Evolutionary conservation across 2,797 vertebrate genomes (phyloP).

Genomic region (Coregonus sp.): DNA sequence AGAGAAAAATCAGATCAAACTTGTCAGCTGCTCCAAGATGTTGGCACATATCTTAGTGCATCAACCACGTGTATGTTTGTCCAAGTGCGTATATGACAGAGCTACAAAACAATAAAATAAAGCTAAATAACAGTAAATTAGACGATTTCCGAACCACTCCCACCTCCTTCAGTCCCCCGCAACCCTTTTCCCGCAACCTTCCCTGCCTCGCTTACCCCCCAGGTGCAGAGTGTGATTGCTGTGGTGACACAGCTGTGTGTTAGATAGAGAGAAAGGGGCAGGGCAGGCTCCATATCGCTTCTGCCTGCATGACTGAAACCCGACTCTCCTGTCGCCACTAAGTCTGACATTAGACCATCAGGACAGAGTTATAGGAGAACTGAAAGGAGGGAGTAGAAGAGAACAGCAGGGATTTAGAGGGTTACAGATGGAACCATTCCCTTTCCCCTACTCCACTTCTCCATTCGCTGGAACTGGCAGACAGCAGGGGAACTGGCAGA

Average conservation of each 20-base stretch:
- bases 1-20: neutral
- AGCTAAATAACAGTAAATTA: neutral
- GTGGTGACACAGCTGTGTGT: neutral
- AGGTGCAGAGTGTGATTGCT: neutral
- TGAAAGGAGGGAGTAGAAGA: no score
- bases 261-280: neutral
- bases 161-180: neutral
- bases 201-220: neutral
- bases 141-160: neutral
- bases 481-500: neutral
- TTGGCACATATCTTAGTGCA: neutral
- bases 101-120: neutral
- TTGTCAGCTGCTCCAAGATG: neutral
- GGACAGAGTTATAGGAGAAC: neutral
- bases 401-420: neutral
- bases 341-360: neutral
- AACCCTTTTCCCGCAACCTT: neutral
- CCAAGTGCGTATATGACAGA: neutral
- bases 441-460: constrained; percentile 8
- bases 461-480: constrained; percentile 14
- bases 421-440: neutral
- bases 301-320: neutral
- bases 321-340: neutral
- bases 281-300: neutral
- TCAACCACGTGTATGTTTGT: neutral